Base-by-base conservation (phyloP, 2,113 vertebrate species). In the Macquaria ambigua region DNA sequence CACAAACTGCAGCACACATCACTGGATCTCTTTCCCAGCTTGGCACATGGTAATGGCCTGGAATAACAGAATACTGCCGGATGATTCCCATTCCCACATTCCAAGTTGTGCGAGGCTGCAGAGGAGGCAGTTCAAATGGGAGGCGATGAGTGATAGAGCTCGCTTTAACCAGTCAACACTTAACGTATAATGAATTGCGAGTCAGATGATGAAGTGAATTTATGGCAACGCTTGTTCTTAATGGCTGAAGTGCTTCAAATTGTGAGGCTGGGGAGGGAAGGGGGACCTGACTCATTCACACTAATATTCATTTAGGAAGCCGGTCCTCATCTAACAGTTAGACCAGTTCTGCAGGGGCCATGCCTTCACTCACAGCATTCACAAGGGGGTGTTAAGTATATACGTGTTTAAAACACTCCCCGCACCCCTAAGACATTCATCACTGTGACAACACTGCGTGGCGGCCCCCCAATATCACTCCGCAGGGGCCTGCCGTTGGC, bases 341-440 rank as follows among this genome's bases (percentile, higher is more conserved):
- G 92, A 92, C 74, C 89, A 50, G 92, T 90, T 77, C 83, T 92
- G 66, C 77, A 70, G 87, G 82, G 83, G 81, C 79, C 83, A 52
- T 58, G 89, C 82, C 69, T 91, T 91, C 90, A 87, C 83, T 93
- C 93, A 74, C 87, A 86, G 90, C 88, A 86, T 88, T 93, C 93
- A 93, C 90, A 88, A 84, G 68, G 84, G 93, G 92, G 87, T 92
- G 91, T 94, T 93, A 95, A 96, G 94, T 90, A 94, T 92, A 92
- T 96, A 96, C 95, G 93, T 96, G 95, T 93, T 96, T 95, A 95
- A 96, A 96, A 94, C 83, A 94, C 93, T 95, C 93, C 94, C 92
- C 82, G 83, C 2, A 92, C 64, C 85, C 90, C 88, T 89, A 95
- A 93, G 96, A 95, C 95, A 96, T 97, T 96, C 92, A 95, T 97